Percentiles rank a stretch among this genome's conserved stretches.
These are phyloP conservation scores for Sebastes kiyomatsui DNA, from an alignment of 2,797 vertebrate genomes.

Conservation along the genomic window DNA sequence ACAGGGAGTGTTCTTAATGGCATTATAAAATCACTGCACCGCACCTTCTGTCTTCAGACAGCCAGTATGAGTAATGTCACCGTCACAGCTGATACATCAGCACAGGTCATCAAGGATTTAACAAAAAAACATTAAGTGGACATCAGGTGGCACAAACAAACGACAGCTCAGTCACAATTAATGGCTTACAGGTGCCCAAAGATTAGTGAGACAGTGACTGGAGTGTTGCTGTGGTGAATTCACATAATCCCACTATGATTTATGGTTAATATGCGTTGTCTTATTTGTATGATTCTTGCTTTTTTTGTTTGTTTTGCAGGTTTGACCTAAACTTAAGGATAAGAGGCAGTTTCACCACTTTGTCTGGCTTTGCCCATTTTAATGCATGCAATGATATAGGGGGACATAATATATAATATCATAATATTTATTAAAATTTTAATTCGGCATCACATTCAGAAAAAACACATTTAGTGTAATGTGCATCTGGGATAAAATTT, in stretches of 20 bases:
- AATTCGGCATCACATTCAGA: rapidly evolving
- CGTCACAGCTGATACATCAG: conserved; percentile 1
- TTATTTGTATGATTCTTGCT: not conserved
- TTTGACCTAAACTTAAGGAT: not conserved
- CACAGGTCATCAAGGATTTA: not conserved
- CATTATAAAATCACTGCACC: conserved; percentile 1
- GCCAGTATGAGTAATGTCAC: not conserved
- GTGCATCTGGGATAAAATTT: not conserved
- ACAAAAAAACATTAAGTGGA: not conserved
- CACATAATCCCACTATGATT: not conserved
- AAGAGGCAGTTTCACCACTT: not conserved
- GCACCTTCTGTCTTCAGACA: not conserved
- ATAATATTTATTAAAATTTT: not conserved
- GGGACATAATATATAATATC: no score
- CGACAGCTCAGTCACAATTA: not conserved
- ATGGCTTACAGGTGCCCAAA: not conserved
- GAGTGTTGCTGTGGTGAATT: not conserved
- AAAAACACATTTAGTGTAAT: not conserved
- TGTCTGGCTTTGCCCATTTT: not conserved
- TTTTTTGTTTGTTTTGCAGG: not conserved
- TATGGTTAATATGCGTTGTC: not conserved
- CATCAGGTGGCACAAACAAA: not conserved
- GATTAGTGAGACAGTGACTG: not conserved
- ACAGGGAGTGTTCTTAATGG: conserved; percentile 28
- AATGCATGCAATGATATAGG: not conserved